phyloP scores from a whole-genome alignment of 2,113 vertebrate species.

The Siniperca knerii region DNA sequence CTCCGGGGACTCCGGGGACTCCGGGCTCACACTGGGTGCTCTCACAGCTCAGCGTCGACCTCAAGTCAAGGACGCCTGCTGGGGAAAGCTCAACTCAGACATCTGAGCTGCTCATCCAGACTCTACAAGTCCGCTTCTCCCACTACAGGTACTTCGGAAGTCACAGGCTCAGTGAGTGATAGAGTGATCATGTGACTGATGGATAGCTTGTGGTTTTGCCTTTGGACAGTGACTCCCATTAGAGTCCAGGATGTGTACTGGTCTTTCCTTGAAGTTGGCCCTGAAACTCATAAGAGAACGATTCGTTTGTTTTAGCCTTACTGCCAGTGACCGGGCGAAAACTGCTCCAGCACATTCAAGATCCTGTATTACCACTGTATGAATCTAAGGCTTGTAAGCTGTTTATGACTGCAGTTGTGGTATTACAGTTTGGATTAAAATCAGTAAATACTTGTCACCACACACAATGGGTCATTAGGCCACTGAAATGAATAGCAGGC shows the following conservation, averaged over 20 bases:
- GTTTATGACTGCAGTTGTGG: too few species aligned
- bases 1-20: conserved; percentile 19
- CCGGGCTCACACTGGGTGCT: not conserved
- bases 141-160: conserved; percentile 51
- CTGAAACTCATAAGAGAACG: not conserved
- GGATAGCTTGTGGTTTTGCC: not conserved
- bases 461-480: too few species aligned
- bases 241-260: not conserved
- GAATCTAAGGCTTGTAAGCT: too few species aligned
- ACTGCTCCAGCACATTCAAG: too few species aligned
- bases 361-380: too few species aligned
- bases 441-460: too few species aligned
- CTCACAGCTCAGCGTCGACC: conserved; percentile 8
- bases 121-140: not conserved
- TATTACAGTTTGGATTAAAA: too few species aligned
- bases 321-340: too few species aligned
- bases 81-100: conserved; percentile 7
- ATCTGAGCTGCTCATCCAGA: conserved; percentile 27
- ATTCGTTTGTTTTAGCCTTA: not conserved
- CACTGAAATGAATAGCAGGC: too few species aligned
- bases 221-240: not conserved
- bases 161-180: not conserved
- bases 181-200: too few species aligned
- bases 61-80: conserved; percentile 13
- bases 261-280: not conserved